Evolutionary conservation across 35 echinoderm and acorn worm genomes (phyloP).

Genomic region (Diadema setosum): DNA sequence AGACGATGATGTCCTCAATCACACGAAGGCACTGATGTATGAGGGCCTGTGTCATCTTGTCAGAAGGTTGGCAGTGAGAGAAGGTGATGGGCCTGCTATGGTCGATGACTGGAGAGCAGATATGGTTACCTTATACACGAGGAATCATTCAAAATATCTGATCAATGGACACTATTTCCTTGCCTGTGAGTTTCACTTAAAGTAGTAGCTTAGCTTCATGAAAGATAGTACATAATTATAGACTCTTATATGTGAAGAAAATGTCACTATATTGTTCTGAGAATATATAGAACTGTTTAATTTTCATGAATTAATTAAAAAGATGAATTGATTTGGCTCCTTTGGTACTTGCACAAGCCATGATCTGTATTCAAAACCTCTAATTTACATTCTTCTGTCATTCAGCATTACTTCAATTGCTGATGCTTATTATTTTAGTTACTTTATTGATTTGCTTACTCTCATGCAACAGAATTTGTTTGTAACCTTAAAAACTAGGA

Average conservation of each 20-base stretch:
- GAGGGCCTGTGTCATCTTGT: conserved; percentile 21
- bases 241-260: not conserved
- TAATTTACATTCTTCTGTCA: no score
- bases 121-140: not conserved
- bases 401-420: no score
- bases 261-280: not conserved
- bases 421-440: no score
- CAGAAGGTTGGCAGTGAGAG: not conserved
- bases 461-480: no score
- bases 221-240: not conserved
- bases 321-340: no score
- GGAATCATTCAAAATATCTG: not conserved
- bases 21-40: conserved; percentile 3
- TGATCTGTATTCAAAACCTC: no score
- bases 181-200: not conserved
- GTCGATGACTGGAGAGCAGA: conserved; percentile 2
- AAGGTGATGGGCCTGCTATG: conserved; percentile 15
- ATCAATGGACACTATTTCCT: not conserved
- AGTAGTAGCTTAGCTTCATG: not conserved
- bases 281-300: not conserved
- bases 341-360: no score
- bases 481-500: no score
- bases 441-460: no score
- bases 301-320: not conserved
- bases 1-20: conserved; percentile 4